A percentile compares a stretch with the other conserved stretches of the same genome.
phyloP scores from a whole-genome alignment of 1,140 invertebrate genomes.

The Ceratina australensis region DNA sequence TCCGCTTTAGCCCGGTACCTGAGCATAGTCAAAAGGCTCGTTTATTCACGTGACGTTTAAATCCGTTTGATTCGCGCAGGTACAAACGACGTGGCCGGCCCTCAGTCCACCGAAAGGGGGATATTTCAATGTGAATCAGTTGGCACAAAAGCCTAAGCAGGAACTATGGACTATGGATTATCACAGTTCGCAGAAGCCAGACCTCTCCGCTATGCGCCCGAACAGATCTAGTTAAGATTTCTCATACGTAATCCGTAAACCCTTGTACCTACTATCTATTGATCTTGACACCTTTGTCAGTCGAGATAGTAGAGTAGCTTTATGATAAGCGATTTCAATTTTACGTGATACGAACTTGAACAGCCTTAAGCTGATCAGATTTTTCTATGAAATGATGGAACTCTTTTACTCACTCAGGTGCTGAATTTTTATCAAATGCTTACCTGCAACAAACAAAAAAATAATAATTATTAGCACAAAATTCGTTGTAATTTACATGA shows the following conservation, averaged over 20 bases:
- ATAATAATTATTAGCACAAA: too few species aligned
- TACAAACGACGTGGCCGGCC: slow-evolving; percentile 21
- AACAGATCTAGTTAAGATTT: slow-evolving; percentile 39
- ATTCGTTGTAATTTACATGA: too few species aligned
- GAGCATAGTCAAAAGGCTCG: slow-evolving; percentile 24
- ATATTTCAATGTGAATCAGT: slow-evolving; percentile 34
- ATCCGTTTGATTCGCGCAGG: slow-evolving; percentile 44
- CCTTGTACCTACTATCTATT: slow-evolving; percentile 13
- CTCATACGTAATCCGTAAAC: slow-evolving; percentile 2
- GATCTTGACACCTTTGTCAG: slow-evolving; percentile 5
- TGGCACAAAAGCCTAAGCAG: slow-evolving; percentile 48
- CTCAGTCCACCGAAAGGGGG: background rate
- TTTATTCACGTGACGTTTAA: slow-evolving; percentile 51
- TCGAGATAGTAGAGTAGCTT: too few species aligned
- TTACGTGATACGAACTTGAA: too few species aligned
- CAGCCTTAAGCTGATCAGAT: too few species aligned
- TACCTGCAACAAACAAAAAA: too few species aligned
- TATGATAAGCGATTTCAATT: too few species aligned
- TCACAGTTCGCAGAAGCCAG: slow-evolving; percentile 19
- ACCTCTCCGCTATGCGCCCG: background rate
- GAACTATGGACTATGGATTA: slow-evolving; percentile 50
- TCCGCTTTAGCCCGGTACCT: slow-evolving; percentile 22
- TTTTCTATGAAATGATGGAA: too few species aligned
- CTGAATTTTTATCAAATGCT: too few species aligned
- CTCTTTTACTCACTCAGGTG: too few species aligned